A percentile compares a stretch with the other conserved stretches of the same genome.
phyloP scores from a whole-genome alignment of 2,888 invertebrate species.

The Microdon myrmicae region DNA sequence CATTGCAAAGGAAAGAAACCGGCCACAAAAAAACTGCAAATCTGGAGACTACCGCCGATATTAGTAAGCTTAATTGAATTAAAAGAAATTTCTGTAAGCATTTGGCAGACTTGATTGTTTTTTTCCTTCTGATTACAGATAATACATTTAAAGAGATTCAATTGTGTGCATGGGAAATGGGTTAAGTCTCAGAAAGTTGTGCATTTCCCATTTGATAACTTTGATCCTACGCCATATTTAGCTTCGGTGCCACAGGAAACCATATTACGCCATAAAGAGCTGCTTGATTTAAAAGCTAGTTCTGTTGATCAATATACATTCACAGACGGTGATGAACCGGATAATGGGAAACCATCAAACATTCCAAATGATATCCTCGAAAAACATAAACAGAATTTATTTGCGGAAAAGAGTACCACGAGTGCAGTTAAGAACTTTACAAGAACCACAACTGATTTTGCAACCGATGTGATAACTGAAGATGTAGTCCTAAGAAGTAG shows the following conservation, averaged over 20 bases:
- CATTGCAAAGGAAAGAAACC: constrained; percentile 85
- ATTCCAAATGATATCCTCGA: constrained; percentile 27
- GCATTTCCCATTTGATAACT: constrained; percentile 85
- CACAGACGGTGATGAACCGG: constrained; percentile 41
- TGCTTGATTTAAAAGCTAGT: constrained; percentile 65
- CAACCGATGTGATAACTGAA: constrained; percentile 47
- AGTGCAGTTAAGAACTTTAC: constrained; percentile 4
- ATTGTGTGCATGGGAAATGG: constrained; percentile 90
- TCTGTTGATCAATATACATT: constrained; percentile 53
- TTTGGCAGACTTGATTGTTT: neutral
- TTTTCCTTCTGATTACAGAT: constrained; percentile 71
- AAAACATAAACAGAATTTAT: constrained; percentile 8
- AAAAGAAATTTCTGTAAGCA: constrained; percentile 1
- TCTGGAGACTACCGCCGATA: constrained; percentile 90
- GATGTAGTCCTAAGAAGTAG: constrained; percentile 43
- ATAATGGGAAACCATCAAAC: constrained; percentile 23
- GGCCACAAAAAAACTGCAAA: constrained; percentile 89
- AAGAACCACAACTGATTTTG: constrained; percentile 15
- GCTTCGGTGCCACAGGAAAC: constrained; percentile 85
- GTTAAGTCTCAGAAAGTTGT: constrained; percentile 94
- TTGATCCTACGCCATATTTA: constrained; percentile 87
- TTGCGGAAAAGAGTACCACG: constrained; percentile 7
- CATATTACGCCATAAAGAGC: constrained; percentile 74
- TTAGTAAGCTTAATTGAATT: constrained; percentile 70
- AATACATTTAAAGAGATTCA: constrained; percentile 91